These are phyloP conservation scores for Caenorhabditis brenneri DNA, from an alignment of 1,140 invertebrate genomes.

Conservation along the genomic window DNA sequence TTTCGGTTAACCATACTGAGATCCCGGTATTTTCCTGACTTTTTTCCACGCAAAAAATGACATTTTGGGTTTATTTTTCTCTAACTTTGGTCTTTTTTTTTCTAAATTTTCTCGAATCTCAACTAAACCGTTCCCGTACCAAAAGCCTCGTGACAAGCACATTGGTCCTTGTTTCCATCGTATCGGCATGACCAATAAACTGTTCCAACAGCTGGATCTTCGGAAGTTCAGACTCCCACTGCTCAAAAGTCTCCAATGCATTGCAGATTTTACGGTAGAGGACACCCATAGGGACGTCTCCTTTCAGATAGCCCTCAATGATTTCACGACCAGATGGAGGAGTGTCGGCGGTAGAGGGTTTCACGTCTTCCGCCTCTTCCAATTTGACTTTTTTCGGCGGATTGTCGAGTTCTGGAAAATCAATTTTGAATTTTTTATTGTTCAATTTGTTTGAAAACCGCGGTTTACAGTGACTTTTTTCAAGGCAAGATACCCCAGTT, in stretches of 20 bases:
- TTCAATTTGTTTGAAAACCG: not conserved
- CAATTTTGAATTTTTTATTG: not conserved
- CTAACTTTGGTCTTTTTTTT: too few species aligned
- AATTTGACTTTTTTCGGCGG: not conserved
- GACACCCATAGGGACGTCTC: not conserved
- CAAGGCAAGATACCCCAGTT: too few species aligned
- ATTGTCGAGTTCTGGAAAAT: not conserved
- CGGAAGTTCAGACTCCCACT: not conserved
- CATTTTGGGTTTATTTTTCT: too few species aligned
- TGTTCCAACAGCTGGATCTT: slow-evolving; percentile 12
- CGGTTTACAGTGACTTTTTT: too few species aligned
- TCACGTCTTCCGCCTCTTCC: not conserved
- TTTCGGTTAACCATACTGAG: too few species aligned
- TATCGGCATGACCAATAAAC: not conserved
- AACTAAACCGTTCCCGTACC: too few species aligned
- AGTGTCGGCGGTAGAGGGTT: not conserved
- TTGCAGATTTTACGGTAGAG: slow-evolving; percentile 10
- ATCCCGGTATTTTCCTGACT: too few species aligned
- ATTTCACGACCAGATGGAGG: not conserved
- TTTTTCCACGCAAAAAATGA: too few species aligned
- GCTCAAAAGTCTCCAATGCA: slow-evolving; percentile 20
- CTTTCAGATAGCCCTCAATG: not conserved
- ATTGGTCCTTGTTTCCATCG: not conserved
- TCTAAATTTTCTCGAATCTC: too few species aligned
- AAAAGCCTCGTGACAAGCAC: not conserved